Evolutionary conservation across 2,888 invertebrate genomes (phyloP).

Genomic region (Galeruca laticollis): DNA sequence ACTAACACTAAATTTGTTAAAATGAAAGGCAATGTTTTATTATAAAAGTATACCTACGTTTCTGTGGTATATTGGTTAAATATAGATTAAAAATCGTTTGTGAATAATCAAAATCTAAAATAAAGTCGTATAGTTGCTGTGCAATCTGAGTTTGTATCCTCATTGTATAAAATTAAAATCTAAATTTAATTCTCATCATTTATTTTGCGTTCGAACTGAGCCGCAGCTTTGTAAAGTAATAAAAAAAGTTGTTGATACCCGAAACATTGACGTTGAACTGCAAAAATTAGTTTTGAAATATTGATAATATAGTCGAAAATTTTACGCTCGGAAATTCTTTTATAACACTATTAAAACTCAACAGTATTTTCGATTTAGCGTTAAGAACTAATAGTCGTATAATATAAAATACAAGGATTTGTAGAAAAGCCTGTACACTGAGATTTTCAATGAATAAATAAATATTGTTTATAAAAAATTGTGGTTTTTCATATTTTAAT

Average conservation of each 20-base stretch:
- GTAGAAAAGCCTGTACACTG: too few relatives aligned
- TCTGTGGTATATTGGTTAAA: too few relatives aligned
- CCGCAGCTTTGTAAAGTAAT: background rate
- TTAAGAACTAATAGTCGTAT: too few relatives aligned
- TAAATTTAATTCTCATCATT: constrained; percentile 4
- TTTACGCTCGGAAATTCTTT: background rate
- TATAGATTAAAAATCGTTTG: background rate
- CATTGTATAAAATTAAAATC: constrained; percentile 9
- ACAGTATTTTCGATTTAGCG: background rate
- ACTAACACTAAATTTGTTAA: too few relatives aligned
- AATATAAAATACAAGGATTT: background rate
- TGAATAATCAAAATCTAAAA: background rate
- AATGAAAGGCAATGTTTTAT: too few relatives aligned
- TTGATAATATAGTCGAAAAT: background rate
- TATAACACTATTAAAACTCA: background rate
- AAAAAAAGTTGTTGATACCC: background rate
- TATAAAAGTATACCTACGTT: too few relatives aligned
- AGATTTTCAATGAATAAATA: too few relatives aligned
- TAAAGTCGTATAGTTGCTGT: constrained; percentile 1
- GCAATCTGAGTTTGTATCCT: background rate
- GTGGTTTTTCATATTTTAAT: too few relatives aligned
- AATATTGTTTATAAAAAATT: too few relatives aligned
- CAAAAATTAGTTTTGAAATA: background rate
- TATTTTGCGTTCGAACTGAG: background rate
- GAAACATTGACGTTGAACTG: background rate